Percentiles rank a stretch among this genome's conserved stretches.
phyloP scores from a whole-genome alignment of 2,113 vertebrate species.

The Psophia crepitans region DNA sequence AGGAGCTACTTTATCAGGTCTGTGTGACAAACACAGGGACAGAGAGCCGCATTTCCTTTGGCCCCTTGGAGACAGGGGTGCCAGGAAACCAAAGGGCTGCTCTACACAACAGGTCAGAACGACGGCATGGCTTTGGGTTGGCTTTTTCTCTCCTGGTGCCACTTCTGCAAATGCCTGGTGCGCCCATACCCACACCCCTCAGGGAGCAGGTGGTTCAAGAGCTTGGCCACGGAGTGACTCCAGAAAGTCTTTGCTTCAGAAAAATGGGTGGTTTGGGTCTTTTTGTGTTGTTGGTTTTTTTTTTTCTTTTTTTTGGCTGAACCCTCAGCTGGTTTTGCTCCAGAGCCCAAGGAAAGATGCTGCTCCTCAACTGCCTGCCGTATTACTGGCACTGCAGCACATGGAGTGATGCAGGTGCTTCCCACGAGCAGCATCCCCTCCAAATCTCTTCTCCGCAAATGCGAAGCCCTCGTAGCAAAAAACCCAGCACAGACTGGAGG shows the following conservation, averaged over 20 bases:
- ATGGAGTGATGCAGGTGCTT: accelerated
- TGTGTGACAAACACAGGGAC: not conserved
- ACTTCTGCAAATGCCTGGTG: accelerated
- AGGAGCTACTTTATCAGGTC: not conserved
- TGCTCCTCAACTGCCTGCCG: not conserved
- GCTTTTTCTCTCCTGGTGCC: not conserved
- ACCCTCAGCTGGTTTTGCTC: not conserved
- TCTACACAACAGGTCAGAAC: not conserved
- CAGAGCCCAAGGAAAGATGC: not conserved
- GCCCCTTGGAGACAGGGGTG: not conserved
- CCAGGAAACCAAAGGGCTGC: not conserved
- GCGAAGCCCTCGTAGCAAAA: not conserved
- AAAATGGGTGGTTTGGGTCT: not conserved
- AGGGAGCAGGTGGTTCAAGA: not conserved
- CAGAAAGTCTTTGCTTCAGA: not conserved
- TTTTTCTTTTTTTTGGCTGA: not conserved
- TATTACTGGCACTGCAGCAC: accelerated
- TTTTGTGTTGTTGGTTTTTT: not conserved
- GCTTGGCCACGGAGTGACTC: not conserved
- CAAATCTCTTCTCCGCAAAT: not conserved
- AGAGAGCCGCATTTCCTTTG: not conserved
- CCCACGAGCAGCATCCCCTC: not conserved
- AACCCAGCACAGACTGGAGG: not conserved
- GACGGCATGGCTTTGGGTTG: accelerated
- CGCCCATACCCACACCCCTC: not conserved